Evolutionary conservation across 2,888 invertebrate species (phyloP), one percentile per base, ranked within the genome.

Genomic region (Harmothoe impar): DNA sequence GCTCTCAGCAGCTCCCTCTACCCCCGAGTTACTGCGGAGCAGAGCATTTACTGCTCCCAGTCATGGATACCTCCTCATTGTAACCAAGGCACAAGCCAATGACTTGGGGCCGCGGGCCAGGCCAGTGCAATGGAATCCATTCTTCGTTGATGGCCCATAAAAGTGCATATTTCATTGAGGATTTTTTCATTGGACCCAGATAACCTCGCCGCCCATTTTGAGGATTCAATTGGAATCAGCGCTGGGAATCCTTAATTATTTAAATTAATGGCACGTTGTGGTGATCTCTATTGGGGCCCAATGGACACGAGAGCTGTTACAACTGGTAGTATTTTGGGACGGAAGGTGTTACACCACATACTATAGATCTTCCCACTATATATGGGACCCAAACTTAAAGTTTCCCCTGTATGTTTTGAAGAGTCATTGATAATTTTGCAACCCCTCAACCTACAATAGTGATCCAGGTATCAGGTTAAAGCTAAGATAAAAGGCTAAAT

Each of bases 81-180:
- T n/a, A 62, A 62, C 23, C 62, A 62, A 62, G 62, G n/a, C n/a
- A 62, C 20, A 20, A n/a, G 1, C 62, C 62, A 62, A 62, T 62
- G 62, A 62, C 20, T 62, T 15, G 62, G 62, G 62, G 62, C 62
- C 62, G 10, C 43, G 10, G 43, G 43, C n/a, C 23, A 20, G 72
- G 29, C 72, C n/a, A 72, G 72, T 72, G 72, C 72, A 72, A 72
- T 72, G 72, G 29, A 29, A 72, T 72, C 72, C 72, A 72, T 72
- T 72, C 72, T 25, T 72, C 31, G 72, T 29, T 72, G 25, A 72
- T 72, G 72, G 72, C 72, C 72, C 72, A 72, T 72, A 29, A 72
- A 72, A 72, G 72, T 72, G 72, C 72, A 72, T 72, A 72, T 72
- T 72, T 72, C 72, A 72, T 72, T 29, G 72, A 29, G 72, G 29